These are phyloP conservation scores for Tenthredo mesomela DNA, from an alignment of 2,888 invertebrate genomes.

Conservation along the genomic window DNA sequence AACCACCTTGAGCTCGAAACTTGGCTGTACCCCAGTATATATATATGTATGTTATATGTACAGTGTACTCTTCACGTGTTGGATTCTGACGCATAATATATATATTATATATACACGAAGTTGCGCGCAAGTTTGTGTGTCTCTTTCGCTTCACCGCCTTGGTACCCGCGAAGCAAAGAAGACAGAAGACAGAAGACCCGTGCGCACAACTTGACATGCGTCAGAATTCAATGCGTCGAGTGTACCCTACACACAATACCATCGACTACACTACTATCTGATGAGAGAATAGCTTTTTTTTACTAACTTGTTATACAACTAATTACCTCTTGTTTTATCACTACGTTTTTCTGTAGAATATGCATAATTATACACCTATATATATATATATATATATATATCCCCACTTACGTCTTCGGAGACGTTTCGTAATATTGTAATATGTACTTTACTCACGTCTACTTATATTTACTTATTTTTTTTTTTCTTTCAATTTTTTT, in stretches of 20 bases:
- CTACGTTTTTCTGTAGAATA: neutral
- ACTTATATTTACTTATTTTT: neutral
- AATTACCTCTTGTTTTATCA: slow-evolving; percentile 8
- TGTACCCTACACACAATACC: too few species aligned
- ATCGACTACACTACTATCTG: neutral
- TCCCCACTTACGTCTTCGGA: neutral
- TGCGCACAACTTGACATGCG: too few species aligned
- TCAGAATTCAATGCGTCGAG: too few species aligned
- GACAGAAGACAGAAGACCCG: too few species aligned
- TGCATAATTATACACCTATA: neutral
- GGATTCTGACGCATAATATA: too few species aligned
- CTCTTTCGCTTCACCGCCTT: too few species aligned
- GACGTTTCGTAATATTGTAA: neutral
- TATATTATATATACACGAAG: too few species aligned
- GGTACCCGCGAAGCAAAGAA: too few species aligned
- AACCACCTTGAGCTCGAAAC: slow-evolving; percentile 44
- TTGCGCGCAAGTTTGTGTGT: too few species aligned
- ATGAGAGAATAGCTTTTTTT: slow-evolving; percentile 8
- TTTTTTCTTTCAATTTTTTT: neutral
- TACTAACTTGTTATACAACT: slow-evolving; percentile 15
- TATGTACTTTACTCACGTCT: too few species aligned
- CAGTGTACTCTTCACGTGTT: too few species aligned
- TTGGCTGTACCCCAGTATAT: neutral
- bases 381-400: neutral
- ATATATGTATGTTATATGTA: too few species aligned